Conservation (phyloP, 2,888 invertebrate genomes). For the Slavum lentiscoides region DNA sequence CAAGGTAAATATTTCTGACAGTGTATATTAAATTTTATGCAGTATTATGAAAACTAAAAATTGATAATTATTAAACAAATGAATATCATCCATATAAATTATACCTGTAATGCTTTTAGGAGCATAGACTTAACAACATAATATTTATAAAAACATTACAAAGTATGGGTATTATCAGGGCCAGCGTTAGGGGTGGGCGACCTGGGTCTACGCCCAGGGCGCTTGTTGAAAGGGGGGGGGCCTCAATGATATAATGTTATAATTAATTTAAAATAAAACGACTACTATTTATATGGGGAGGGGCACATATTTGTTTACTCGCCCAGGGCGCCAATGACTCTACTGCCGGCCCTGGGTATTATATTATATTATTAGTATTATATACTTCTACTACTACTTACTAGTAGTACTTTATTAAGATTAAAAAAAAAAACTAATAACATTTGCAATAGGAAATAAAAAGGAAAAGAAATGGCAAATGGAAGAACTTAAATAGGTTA, state of each 20-base stretch:
- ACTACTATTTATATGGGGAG: no score
- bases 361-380: not conserved
- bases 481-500: constrained; percentile 48
- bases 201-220: no score
- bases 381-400: not conserved
- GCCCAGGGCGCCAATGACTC: no score
- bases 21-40: not conserved
- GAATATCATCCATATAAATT: no score
- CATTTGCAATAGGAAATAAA: not conserved
- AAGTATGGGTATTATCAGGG: not conserved
- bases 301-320: no score
- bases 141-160: not conserved
- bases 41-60: not conserved
- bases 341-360: no score
- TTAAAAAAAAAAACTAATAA: not conserved
- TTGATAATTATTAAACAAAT: not conserved
- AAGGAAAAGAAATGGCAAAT: not conserved
- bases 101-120: no score
- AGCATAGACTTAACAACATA: not conserved
- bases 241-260: no score
- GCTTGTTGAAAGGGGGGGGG: no score
- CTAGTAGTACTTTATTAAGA: not conserved
- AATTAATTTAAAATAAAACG: no score
- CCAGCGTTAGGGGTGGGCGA: no score
- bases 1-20: not conserved